Evolutionary conservation across 2,888 invertebrate species (phyloP), one percentile per base, ranked within the genome.

Genomic region (Xylota segnis): DNA sequence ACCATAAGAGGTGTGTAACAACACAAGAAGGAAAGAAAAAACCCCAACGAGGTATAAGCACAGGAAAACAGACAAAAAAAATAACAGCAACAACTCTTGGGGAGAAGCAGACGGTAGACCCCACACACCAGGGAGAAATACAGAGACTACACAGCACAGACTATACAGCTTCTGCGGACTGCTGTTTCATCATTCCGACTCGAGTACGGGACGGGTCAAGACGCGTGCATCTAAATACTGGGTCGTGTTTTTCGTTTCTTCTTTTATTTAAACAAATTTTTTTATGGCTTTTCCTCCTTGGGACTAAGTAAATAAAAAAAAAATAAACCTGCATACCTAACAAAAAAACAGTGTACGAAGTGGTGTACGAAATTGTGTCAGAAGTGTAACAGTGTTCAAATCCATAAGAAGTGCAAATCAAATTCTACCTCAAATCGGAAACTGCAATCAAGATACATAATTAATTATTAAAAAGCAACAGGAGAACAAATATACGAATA

Each of bases 201-300:
- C 88, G 88, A 89, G 89, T 88, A 88, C 88, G 89, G 88, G 88
- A 89, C 89, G 89, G 89, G 89, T 88, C 88, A 89, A 87, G 88
- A 89, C 89, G 89, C 87, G 88, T 87, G 81, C 63, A 75, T 59
- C 50, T 72, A 74, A 63, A 45, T 52, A 76, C 18, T 86, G 76
- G 50, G 59, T 66, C 76, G 76, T 71, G 18, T 68, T 76, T 71
- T 77, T 59, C n/a, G 7, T 52, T 34, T 37, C 5, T 74, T 50
- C 66, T 52, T 84, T 56, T n/a, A 34, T 50, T 66, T 63, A 32
- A 32, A 32, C 52, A n/a, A n/a, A 58, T 18, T 52, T 34, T 32
- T 56, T 68, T 56, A 37, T 52, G 47, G 4, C 56, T 65, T 75
- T 75, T 27, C 14, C 16, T 4, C n/a, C 18, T 40, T 37, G 32